Evolutionary conservation across 2,797 vertebrate species (phyloP).

Genomic region (Eulemur mongoz): DNA sequence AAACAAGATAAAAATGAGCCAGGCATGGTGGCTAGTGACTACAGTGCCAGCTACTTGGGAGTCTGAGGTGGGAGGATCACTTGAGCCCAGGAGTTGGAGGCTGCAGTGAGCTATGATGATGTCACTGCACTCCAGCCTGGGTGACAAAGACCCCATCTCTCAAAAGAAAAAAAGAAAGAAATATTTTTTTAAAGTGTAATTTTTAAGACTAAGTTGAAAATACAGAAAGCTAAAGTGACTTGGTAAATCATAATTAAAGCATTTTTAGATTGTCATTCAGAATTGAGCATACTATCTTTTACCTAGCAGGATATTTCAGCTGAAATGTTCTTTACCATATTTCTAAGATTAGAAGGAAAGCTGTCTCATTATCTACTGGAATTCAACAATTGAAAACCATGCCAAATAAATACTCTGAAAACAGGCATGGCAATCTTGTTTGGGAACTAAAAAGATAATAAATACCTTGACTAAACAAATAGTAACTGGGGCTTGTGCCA

Average conservation of each 20-base stretch:
- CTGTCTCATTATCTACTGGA: neutral
- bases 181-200: neutral
- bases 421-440: neutral
- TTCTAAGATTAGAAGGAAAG: slow-evolving; percentile 20
- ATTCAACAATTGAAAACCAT: neutral
- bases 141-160: neutral
- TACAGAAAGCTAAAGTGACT: neutral
- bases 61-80: neutral
- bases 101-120: neutral
- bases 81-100: neutral
- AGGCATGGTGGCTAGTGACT: neutral
- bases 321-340: neutral
- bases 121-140: neutral
- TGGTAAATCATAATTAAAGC: neutral
- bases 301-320: neutral
- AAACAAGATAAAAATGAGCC: neutral
- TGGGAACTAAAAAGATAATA: neutral
- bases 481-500: neutral
- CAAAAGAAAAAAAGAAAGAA: no score
- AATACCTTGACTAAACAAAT: neutral
- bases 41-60: neutral
- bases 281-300: neutral
- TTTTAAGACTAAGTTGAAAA: neutral
- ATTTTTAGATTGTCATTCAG: neutral
- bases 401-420: neutral